These are phyloP conservation scores for Hipposideros larvatus DNA, from an alignment of 2,797 vertebrate genomes.

Conservation along the genomic window DNA sequence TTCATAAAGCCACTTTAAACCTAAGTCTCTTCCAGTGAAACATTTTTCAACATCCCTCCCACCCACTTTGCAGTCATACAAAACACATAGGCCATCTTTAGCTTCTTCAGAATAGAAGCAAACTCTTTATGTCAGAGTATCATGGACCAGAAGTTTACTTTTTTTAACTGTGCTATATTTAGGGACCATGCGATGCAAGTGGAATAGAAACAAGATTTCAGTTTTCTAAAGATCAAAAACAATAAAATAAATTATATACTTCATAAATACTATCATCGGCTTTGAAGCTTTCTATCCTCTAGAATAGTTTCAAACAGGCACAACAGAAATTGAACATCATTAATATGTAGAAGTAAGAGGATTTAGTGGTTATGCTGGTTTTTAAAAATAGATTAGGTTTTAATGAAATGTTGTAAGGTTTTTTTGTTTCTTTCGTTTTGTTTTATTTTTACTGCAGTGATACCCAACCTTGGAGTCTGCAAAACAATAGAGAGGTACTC, in stretches of 20 bases:
- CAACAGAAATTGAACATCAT: neutral
- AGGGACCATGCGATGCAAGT: neutral
- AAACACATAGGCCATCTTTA: neutral
- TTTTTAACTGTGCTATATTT: conserved; percentile 13
- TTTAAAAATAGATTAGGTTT: neutral
- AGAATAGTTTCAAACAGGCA: neutral
- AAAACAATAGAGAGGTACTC: neutral
- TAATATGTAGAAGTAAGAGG: conserved; percentile 8
- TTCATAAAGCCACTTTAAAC: conserved; percentile 59
- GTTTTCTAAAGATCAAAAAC: conserved; percentile 6
- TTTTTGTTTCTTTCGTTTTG: neutral
- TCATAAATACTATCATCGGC: neutral
- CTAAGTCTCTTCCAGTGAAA: conserved; percentile 4
- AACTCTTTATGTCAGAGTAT: neutral
- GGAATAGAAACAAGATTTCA: conserved; percentile 41
- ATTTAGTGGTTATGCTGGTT: neutral
- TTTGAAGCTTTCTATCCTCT: neutral
- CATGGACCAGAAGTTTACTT: neutral
- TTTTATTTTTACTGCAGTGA: neutral
- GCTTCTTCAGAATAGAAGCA: conserved; percentile 14
- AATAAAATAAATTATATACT: conserved; percentile 24
- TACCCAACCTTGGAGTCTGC: neutral
- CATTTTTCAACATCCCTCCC: neutral
- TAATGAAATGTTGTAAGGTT: neutral
- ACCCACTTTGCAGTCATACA: neutral